phyloP scores from a whole-genome alignment of 1,140 invertebrate genomes.

The Macrocentrus cingulum region DNA sequence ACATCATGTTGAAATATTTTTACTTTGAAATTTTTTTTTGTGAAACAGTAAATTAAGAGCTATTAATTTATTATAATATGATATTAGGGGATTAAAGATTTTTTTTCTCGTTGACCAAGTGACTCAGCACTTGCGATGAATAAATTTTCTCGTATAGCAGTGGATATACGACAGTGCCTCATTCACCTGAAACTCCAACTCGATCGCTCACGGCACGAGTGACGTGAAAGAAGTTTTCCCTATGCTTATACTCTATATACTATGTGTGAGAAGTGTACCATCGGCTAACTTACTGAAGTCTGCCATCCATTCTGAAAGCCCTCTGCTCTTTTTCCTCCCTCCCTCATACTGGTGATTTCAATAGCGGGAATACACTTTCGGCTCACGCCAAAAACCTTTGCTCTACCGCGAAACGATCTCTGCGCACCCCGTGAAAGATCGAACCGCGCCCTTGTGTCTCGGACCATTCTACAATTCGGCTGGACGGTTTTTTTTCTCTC shows the following conservation, averaged over 20 bases:
- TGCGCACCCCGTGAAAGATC: conserved; percentile 16
- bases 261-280: neutral
- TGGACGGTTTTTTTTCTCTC: conserved; percentile 19
- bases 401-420: conserved; percentile 17
- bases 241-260: neutral
- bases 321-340: conserved; percentile 1
- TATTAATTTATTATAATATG: too few relatives aligned
- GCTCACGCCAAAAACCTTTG: conserved; percentile 5
- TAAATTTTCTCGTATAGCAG: neutral
- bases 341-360: neutral
- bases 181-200: conserved; percentile 18
- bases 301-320: conserved; percentile 4
- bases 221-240: conserved; percentile 23
- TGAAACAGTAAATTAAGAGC: too few relatives aligned
- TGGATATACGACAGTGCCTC: neutral
- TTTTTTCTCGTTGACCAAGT: conserved; percentile 5
- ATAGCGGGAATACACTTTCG: conserved; percentile 4
- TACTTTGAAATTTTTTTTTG: too few relatives aligned
- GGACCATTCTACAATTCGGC: conserved; percentile 16
- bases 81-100: too few relatives aligned
- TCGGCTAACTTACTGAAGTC: neutral
- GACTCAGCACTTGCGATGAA: conserved; percentile 11
- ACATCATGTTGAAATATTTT: too few relatives aligned
- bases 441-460: conserved; percentile 19
- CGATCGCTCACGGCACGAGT: conserved; percentile 22